These are phyloP conservation scores for Drosophila flavopinicola DNA, from an alignment of 2,888 invertebrate species.

Conservation along the genomic window DNA sequence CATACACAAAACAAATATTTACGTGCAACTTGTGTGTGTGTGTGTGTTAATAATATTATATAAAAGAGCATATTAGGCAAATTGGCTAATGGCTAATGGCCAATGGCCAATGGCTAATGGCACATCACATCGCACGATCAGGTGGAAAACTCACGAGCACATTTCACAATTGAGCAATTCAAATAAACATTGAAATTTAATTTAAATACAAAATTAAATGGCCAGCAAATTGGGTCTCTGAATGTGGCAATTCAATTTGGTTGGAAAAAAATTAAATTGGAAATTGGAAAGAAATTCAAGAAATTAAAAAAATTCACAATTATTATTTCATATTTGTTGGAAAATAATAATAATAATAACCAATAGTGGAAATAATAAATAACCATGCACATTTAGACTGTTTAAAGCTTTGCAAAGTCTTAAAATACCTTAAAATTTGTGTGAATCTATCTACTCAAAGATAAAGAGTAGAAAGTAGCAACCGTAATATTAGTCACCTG, in stretches of 20 bases:
- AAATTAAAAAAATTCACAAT: too few relatives aligned
- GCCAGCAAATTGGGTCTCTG: constrained; percentile 15
- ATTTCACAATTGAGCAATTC: constrained; percentile 18
- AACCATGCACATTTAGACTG: too few relatives aligned
- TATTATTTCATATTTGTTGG: too few relatives aligned
- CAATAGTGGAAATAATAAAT: too few relatives aligned
- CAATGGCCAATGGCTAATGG: constrained; percentile 19
- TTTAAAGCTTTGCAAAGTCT: too few relatives aligned
- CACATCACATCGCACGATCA: constrained; percentile 9
- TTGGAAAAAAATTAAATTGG: neutral
- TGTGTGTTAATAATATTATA: constrained; percentile 37
- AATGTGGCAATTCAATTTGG: constrained; percentile 4
- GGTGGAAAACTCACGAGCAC: constrained; percentile 5
- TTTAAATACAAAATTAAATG: constrained; percentile 48
- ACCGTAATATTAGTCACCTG: neutral
- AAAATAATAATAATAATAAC: too few relatives aligned
- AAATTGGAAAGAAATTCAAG: too few relatives aligned
- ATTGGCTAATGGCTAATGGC: constrained; percentile 19
- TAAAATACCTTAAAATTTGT: neutral
- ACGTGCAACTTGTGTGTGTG: neutral
- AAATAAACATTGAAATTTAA: constrained; percentile 41
- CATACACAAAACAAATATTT: neutral
- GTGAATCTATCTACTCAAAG: neutral
- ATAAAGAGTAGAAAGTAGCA: neutral
- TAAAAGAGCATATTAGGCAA: constrained; percentile 32